phyloP scores from a whole-genome alignment of 2,888 invertebrate genomes.

The Eupithecia pulchellata region DNA sequence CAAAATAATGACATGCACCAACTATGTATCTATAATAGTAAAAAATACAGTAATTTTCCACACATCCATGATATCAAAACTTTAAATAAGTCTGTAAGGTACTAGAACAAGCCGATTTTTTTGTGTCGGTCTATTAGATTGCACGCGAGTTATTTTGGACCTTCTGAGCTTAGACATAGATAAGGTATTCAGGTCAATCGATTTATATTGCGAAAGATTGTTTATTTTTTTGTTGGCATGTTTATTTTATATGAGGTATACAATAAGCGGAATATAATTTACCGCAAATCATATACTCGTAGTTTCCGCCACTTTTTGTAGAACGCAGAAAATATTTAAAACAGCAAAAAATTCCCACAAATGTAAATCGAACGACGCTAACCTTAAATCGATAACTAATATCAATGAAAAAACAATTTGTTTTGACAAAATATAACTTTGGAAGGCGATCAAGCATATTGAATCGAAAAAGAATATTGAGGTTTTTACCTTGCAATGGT shows the following conservation, averaged over 20 bases:
- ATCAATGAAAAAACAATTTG: neutral
- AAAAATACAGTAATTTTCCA: conserved; percentile 15
- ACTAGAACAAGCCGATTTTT: neutral
- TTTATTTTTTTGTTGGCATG: neutral
- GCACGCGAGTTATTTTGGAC: neutral
- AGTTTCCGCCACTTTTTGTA: neutral
- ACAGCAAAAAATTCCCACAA: neutral
- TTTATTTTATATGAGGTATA: neutral
- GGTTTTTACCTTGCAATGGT: neutral
- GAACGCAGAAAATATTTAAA: neutral
- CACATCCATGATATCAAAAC: conserved; percentile 7
- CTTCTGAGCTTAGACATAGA: neutral
- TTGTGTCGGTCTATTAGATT: neutral
- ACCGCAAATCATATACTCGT: neutral
- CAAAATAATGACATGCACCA: conserved; percentile 12
- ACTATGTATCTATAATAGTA: neutral
- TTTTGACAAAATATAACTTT: neutral
- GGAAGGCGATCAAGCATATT: neutral
- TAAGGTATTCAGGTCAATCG: neutral
- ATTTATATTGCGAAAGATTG: neutral
- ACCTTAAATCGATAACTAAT: neutral
- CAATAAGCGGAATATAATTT: neutral
- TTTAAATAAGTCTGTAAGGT: neutral
- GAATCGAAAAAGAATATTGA: neutral
- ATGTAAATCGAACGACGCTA: neutral